Base-by-base conservation (phyloP, 2,888 invertebrate species). In the Petrolisthes manimaculis region DNA sequence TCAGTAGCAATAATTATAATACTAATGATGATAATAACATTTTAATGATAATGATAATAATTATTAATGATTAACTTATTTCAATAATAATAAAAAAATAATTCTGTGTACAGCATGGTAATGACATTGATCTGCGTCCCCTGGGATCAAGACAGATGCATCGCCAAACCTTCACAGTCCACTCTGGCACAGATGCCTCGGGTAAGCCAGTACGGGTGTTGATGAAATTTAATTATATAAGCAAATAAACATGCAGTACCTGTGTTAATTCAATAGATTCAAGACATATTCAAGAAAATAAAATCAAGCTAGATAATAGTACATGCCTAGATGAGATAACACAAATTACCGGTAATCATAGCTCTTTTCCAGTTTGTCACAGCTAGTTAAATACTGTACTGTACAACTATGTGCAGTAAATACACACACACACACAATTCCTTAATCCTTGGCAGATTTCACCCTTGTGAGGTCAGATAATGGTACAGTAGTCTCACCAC, bases 111-210 rank as follows among this genome's bases (percentile, higher is more conserved):
- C 93, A 99, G 98, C 96, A 97, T 94, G 99, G 98, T 80, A 99
- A 99, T 93, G 98, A 99, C 93, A 98, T 99, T 91, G 98, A 98
- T 93, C 94, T 99, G 92, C 98, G 98, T 93, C 99, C 99, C 9
- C 94, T 99, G 91, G 97, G 97, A 0, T 99, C 99, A 87, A 95
- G 99, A 37, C 95, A 98, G 92, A 95, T 99, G 93, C 98, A 99
- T 92, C 96, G 99, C 84, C 98, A 99, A 93, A 97, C 98, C 91
- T 99, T 99, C 94, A 98, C 99, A 0, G 99, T 99, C 55, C 98
- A 99, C 94, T 97, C 97, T 91, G 98, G 98, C 4, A 95, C 96
- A n/a, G 98, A 99, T 94, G 96, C 97, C 55, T 95, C 96, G 69
- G 99, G 99, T 3, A 78, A 89, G 84, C 61, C 8, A 18, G 54